Conservation (phyloP, 2,888 invertebrate genomes). For the Tortrix viridana region DNA sequence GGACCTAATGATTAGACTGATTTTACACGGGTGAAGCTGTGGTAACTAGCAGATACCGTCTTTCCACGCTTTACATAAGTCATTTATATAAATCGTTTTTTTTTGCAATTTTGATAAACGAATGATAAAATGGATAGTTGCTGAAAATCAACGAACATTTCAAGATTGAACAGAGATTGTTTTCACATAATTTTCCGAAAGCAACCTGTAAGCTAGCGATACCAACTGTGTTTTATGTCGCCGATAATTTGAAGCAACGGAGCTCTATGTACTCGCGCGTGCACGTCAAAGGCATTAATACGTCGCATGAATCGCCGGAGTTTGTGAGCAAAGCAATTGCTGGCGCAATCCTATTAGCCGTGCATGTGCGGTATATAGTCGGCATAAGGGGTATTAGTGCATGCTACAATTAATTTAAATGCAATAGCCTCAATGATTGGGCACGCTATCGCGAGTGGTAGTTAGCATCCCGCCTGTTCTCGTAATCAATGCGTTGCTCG, state of each 20-base stretch:
- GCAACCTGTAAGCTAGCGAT: background rate
- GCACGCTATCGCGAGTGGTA: slow-evolving; percentile 51
- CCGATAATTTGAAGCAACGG: slow-evolving; percentile 31
- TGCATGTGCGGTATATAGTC: slow-evolving; percentile 55
- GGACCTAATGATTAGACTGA: too few relatives aligned
- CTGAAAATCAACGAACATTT: background rate
- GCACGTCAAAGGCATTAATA: slow-evolving; percentile 70
- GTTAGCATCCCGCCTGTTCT: slow-evolving; percentile 34
- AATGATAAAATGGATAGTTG: too few relatives aligned
- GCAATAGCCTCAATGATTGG: slow-evolving; percentile 77
- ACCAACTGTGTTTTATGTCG: slow-evolving; percentile 24
- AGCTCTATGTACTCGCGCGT: slow-evolving; percentile 17
- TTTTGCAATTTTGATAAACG: too few relatives aligned
- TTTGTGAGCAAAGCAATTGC: slow-evolving; percentile 75
- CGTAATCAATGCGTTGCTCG: slow-evolving; percentile 28
- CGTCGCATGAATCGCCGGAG: slow-evolving; percentile 65
- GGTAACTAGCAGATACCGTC: too few relatives aligned
- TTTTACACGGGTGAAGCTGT: too few relatives aligned
- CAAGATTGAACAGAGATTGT: background rate
- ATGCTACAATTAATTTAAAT: slow-evolving; percentile 78
- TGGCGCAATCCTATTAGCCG: slow-evolving; percentile 66
- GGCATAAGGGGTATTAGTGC: slow-evolving; percentile 63
- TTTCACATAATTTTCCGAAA: background rate
- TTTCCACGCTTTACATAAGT: too few relatives aligned
- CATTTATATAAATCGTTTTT: too few relatives aligned